These are phyloP conservation scores for Ostrea edulis DNA, from an alignment of 1,140 invertebrate species.

Conservation along the genomic window DNA sequence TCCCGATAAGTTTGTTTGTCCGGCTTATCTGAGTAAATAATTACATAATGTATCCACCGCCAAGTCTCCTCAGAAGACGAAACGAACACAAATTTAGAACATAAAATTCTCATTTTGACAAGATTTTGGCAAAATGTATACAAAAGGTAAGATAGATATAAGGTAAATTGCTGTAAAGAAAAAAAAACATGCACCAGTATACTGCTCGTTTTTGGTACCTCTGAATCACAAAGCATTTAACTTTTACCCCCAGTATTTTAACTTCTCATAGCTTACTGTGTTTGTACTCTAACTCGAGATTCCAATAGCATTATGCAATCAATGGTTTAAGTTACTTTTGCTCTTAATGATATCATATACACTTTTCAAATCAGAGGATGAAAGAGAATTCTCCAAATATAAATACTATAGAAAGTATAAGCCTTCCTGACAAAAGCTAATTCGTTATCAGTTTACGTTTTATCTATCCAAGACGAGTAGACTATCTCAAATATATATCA, in stretches of 20 bases:
- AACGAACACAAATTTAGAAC: slow-evolving; percentile 27
- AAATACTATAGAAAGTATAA: not conserved
- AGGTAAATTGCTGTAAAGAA: not conserved
- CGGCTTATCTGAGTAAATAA: slow-evolving; percentile 36
- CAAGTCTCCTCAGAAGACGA: not conserved
- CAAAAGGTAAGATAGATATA: slow-evolving; percentile 1
- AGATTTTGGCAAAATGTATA: slow-evolving; percentile 4
- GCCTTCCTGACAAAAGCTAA: not conserved
- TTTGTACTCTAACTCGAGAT: too few relatives aligned
- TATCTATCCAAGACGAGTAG: not conserved
- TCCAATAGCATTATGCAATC: too few relatives aligned
- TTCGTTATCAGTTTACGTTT: not conserved
- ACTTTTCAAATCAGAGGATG: too few relatives aligned
- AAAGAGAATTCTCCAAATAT: not conserved
- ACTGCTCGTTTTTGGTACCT: not conserved
- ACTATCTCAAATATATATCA: slow-evolving; percentile 22
- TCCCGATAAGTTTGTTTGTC: slow-evolving; percentile 25
- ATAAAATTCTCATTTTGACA: slow-evolving; percentile 38
- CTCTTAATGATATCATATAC: too few relatives aligned
- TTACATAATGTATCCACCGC: slow-evolving; percentile 32
- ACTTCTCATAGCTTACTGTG: too few relatives aligned
- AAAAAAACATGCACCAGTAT: not conserved
- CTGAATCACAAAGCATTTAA: not conserved
- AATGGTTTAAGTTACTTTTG: too few relatives aligned
- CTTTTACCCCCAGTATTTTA: too few relatives aligned